Evolutionary conservation across 2,888 invertebrate species (phyloP), one percentile per base, ranked within the genome.

Genomic region (Tachina lurida): DNA sequence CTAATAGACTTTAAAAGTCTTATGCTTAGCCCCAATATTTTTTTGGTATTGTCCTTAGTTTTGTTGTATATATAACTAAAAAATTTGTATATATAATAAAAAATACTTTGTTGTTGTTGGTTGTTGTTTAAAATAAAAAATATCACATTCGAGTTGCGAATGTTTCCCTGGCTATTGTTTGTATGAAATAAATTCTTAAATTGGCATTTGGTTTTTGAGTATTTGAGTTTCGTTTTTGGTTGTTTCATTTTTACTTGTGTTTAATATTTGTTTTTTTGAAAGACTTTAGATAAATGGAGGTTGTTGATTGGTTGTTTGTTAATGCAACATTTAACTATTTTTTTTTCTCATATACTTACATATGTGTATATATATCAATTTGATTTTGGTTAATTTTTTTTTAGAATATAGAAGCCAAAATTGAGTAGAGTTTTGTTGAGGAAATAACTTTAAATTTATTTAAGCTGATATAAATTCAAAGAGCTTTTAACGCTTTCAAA

Each of bases 161-260:
- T 92, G 91, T 91, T 91, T 92, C 90, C 91, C 92, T 91, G 92
- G 92, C 92, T 92, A 92, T 91, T 92, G 91, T 92, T 91, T 89
- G 88, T 90, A 88, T 87, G 90, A 91, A 92, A 91, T 91, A 90
- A 91, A 91, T 90, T 89, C 87, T 88, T 87, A 88, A 90, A 89
- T 89, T 89, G 89, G 87, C 88, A 84, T 89, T 89, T 87, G 84
- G 74, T 87, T 87, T 88, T 84, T 87, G 83, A 31, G 87, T 87
- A 86, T 88, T 87, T 76, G 74, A 77, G 81, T 84, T 84, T 70
- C 7, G 31, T 31, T 31, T 84, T 81, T 67, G 63, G 76, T 82
- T 82, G 65, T 63, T 77, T 83, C 63, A 7, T 60, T 82, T 80
- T 43, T 54, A 75, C 41, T 49, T 60, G 73, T 54, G 58, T 82